phyloP scores from a whole-genome alignment of 2,113 vertebrate species.

The Tachysurus vachellii region DNA sequence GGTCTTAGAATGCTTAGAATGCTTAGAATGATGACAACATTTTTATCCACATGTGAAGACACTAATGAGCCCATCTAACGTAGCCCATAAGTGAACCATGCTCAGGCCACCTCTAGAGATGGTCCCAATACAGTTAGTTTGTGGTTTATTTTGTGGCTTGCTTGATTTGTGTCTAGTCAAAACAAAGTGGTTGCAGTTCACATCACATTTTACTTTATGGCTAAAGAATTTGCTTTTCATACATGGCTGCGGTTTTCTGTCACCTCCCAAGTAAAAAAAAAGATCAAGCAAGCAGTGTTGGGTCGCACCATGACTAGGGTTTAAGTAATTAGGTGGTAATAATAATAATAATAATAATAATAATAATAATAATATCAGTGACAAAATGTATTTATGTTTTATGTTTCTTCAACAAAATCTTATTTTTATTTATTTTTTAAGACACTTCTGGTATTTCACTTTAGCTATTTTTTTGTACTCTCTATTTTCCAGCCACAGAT shows the following conservation, averaged over 20 bases:
- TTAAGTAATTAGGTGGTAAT: not conserved
- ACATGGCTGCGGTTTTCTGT: not conserved
- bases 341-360: not conserved
- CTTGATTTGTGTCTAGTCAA: not conserved
- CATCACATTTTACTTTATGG: slow-evolving; percentile 1
- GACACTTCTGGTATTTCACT: not conserved
- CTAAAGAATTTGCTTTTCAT: not conserved
- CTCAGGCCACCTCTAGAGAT: slow-evolving; percentile 4
- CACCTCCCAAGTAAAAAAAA: not conserved
- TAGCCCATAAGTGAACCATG: not conserved
- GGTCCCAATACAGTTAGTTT: not conserved
- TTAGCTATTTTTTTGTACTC: not conserved
- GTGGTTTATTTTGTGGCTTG: not conserved
- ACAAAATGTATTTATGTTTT: not conserved
- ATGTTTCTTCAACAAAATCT: not conserved
- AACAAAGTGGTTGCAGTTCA: not conserved
- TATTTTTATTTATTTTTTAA: not conserved
- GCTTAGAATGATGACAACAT: not conserved
- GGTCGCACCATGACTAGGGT: not conserved
- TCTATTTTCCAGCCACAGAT: not conserved
- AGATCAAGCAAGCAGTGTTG: not conserved
- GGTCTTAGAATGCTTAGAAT: not conserved
- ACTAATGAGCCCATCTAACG: not conserved
- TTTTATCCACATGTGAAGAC: not conserved
- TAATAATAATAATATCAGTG: not conserved